Conservation (phyloP, 2,113 vertebrate species). For the Miniopterus natalensis region DNA sequence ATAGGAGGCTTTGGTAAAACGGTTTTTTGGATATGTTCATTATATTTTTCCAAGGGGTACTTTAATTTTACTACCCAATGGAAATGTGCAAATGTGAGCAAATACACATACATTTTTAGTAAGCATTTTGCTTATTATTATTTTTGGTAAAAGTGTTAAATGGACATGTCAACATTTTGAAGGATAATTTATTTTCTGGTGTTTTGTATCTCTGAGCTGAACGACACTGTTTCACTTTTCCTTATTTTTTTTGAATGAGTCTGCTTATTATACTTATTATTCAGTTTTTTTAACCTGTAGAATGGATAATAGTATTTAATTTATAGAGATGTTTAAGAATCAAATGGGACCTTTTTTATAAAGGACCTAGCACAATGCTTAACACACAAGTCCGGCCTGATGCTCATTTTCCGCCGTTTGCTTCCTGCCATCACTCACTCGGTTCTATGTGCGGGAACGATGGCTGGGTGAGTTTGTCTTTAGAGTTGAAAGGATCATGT, state of each 20-base stretch:
- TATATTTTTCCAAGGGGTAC: background rate
- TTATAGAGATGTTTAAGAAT: conserved; percentile 28
- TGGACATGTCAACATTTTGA: background rate
- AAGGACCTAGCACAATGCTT: background rate
- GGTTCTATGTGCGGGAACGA: background rate
- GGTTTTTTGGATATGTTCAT: background rate
- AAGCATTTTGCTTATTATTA: conserved; percentile 40
- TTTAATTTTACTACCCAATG: background rate
- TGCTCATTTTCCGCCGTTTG: background rate
- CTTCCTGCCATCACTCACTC: background rate
- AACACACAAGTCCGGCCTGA: background rate
- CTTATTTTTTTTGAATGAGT: conserved; percentile 16
- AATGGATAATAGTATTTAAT: conserved; percentile 26
- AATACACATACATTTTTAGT: conserved; percentile 5
- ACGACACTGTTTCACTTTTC: background rate
- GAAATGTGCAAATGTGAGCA: background rate
- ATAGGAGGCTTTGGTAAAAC: conserved; percentile 13
- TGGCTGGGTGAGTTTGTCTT: background rate
- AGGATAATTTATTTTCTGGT: conserved; percentile 37
- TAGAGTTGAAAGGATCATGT: conserved; percentile 23
- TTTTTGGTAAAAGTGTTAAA: conserved; percentile 56
- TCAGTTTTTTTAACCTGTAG: background rate
- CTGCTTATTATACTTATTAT: background rate
- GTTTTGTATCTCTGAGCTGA: background rate
- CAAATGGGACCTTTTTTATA: background rate